Evolutionary conservation across 2,797 vertebrate species (phyloP).

Genomic region (Pachyuromys duprasi): DNA sequence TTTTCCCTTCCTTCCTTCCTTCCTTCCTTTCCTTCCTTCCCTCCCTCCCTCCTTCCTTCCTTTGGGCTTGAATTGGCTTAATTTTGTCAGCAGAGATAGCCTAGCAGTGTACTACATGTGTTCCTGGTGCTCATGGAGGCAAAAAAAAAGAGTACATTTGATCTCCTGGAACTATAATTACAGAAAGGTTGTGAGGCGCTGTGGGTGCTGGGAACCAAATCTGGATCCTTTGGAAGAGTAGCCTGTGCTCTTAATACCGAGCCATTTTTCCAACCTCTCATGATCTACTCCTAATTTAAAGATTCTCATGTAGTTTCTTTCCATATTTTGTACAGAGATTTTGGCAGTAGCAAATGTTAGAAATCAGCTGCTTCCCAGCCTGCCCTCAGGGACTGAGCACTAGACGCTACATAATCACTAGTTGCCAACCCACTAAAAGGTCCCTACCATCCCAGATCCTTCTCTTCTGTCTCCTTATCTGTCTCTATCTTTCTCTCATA

Average conservation of each 20-base stretch:
- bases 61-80: too few species aligned
- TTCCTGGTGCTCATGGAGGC: background rate
- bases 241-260: background rate
- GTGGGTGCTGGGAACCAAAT: background rate
- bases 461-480: background rate
- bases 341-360: background rate
- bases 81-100: too few species aligned
- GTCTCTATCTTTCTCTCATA: background rate
- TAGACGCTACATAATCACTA: background rate
- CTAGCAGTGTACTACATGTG: background rate
- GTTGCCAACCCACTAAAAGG: background rate
- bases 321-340: background rate
- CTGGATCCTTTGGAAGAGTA: background rate
- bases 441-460: background rate
- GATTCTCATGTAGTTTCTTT: background rate
- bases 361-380: background rate
- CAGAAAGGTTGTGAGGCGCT: background rate
- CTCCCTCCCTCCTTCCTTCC: too few species aligned
- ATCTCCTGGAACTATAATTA: background rate
- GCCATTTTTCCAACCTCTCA: background rate
- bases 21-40: too few species aligned
- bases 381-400: background rate
- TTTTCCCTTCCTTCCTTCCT: too few species aligned
- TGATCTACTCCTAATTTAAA: background rate
- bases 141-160: background rate